Conservation (phyloP, 2,888 invertebrate genomes). For the Lacanobia oleracea region DNA sequence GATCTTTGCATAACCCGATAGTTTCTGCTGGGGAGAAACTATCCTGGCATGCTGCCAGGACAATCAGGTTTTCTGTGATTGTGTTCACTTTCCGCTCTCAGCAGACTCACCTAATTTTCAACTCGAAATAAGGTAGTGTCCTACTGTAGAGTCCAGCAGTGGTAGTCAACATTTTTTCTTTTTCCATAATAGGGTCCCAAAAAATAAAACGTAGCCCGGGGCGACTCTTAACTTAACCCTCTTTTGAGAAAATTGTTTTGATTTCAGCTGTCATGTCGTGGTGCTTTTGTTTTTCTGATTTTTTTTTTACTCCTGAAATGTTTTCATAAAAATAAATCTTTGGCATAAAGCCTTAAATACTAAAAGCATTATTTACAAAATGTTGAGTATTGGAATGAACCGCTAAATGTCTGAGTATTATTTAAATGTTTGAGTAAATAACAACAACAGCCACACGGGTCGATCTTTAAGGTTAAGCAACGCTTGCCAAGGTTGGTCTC, state of each 20-base stretch:
- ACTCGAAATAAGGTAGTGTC: conserved; percentile 34
- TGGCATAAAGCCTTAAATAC: not conserved
- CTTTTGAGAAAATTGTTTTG: conserved; percentile 6
- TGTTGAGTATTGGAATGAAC: not conserved
- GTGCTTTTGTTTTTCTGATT: no score
- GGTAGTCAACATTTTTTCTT: conserved; percentile 8
- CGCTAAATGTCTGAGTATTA: no score
- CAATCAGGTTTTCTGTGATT: conserved; percentile 70
- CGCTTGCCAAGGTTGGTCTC: no score
- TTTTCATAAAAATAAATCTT: not conserved
- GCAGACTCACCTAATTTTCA: conserved; percentile 53
- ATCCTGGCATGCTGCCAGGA: conserved; percentile 73
- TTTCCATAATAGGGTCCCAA: conserved; percentile 7
- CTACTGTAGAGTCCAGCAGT: not conserved
- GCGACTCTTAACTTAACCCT: conserved; percentile 13
- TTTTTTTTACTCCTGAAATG: not conserved
- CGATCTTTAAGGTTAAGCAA: no score
- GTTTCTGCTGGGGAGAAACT: conserved; percentile 32
- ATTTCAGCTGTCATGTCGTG: not conserved
- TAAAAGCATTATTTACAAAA: not conserved
- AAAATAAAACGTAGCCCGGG: not conserved
- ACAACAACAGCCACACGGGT: no score
- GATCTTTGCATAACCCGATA: conserved; percentile 51
- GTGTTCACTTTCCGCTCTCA: conserved; percentile 64
- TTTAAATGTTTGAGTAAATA: no score